Evolutionary conservation across 2,888 invertebrate species (phyloP).

Genomic region (Malacosoma neustria): DNA sequence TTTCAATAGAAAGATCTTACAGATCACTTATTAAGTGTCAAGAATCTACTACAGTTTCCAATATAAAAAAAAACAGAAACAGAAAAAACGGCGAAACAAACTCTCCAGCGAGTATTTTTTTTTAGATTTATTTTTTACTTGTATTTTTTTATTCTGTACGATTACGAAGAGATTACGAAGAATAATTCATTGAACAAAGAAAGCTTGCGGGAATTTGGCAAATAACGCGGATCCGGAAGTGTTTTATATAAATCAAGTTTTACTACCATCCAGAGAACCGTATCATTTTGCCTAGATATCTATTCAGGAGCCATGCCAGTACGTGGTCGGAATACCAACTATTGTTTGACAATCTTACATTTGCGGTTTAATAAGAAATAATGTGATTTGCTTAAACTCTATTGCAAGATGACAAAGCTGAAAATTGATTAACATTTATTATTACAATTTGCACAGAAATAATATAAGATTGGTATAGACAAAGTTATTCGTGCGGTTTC

Average conservation of each 20-base stretch:
- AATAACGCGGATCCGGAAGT: slow-evolving; percentile 35
- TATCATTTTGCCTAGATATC: slow-evolving; percentile 64
- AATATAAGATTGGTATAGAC: background rate
- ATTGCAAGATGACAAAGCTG: slow-evolving; percentile 10
- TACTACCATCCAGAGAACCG: slow-evolving; percentile 61
- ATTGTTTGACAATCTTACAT: slow-evolving; percentile 12
- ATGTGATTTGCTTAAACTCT: slow-evolving; percentile 4
- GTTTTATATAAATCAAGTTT: slow-evolving; percentile 59
- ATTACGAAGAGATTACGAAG: too few relatives aligned
- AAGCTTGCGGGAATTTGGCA: slow-evolving; percentile 8
- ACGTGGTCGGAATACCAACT: slow-evolving; percentile 45
- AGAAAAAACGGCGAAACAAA: too few relatives aligned
- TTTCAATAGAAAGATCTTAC: too few relatives aligned
- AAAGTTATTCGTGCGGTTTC: background rate
- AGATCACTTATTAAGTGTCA: too few relatives aligned
- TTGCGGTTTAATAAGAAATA: slow-evolving; percentile 10
- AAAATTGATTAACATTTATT: slow-evolving; percentile 7
- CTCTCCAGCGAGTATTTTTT: too few relatives aligned
- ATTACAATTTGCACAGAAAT: background rate
- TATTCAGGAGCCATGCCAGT: slow-evolving; percentile 60
- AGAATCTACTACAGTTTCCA: too few relatives aligned
- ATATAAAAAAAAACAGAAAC: too few relatives aligned
- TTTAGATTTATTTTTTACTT: too few relatives aligned
- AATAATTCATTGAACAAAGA: too few relatives aligned
- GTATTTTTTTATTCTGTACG: too few relatives aligned